A percentile compares a stretch with the other conserved stretches of the same genome.
These are phyloP conservation scores for Gymnorhina tibicen DNA, from an alignment of 2,113 vertebrate species.

Conservation along the genomic window DNA sequence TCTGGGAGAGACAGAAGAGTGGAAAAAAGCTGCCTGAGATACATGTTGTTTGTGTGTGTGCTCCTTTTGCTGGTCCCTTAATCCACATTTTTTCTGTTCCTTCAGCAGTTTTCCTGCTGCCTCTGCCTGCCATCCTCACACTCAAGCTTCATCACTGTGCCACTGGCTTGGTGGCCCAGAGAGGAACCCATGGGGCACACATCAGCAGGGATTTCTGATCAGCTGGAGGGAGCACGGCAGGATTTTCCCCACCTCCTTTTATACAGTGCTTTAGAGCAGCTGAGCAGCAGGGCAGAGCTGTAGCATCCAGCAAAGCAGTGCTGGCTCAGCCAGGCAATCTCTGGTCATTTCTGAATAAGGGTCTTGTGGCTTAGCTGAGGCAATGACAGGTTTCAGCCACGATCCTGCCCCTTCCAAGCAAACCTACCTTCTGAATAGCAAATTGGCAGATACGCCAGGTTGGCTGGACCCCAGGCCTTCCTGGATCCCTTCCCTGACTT, in stretches of 20 bases:
- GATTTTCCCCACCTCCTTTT: not conserved
- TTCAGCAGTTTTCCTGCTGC: not conserved
- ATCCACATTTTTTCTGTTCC: not conserved
- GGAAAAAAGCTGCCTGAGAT: not conserved
- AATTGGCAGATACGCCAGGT: constrained; percentile 30
- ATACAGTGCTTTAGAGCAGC: not conserved
- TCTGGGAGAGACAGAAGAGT: not conserved
- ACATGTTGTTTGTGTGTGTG: not conserved
- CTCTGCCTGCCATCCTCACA: not conserved
- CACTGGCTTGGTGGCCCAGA: not conserved
- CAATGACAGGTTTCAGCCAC: not conserved
- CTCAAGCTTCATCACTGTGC: not conserved
- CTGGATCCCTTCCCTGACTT: constrained; percentile 60
- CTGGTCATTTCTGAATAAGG: not conserved
- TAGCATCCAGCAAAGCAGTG: not conserved
- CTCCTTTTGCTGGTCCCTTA: not conserved
- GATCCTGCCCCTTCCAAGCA: constrained; percentile 25
- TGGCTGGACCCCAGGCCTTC: constrained; percentile 54
- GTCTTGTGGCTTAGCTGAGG: not conserved
- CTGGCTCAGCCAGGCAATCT: not conserved
- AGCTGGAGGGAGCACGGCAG: not conserved
- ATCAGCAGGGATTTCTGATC: not conserved
- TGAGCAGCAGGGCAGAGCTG: not conserved
- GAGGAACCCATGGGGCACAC: not conserved
- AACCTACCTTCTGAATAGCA: constrained; percentile 31